Evolutionary conservation across 2,888 invertebrate species (phyloP), one percentile per base, ranked within the genome.

Genomic region (Eristalis tenax): DNA sequence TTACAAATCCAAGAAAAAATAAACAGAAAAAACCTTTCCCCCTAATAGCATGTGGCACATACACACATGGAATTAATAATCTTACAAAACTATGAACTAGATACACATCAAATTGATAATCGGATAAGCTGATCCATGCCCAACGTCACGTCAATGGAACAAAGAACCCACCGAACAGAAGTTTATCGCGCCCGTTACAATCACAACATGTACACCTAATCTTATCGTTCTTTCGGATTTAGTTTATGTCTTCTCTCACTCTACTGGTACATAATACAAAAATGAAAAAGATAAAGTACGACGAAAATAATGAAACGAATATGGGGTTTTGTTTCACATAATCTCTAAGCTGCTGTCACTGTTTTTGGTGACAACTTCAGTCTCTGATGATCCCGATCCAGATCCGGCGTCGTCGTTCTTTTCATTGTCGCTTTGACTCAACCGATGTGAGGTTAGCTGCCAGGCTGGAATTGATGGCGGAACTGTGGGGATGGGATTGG

Each of bases 391-490:
- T 89, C 95, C 95, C 15, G 95, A 95, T 0, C 96, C 96, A 26
- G 94, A 94, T 0, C 95, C 96, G 50, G 91, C 92, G 3, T 96
- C 94, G 83, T 94, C 94, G 89, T 94, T 94, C 77, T 93, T 94
- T 61, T 93, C 93, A 74, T 93, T 93, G 76, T 93, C 93, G 40
- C 92, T 92, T 92, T 94, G 32, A 56, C 90, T 91, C 56, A 91
- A 90, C 38, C 90, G 91, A 93, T 94, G 91, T 2, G 91, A 90
- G 28, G 91, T 95, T 82, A 96, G 93, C 92, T 97, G 97, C 97
- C 97, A 97, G 15, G 96, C 95, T 23, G 97, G 97, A 89, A 97
- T 97, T 0, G 96, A 96, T 1, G 96, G 95, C 0, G 95, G 95
- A 32, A 95, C 94, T 0, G 95, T 93, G 2, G 95, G 94, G 13